Evolutionary conservation across 2,113 vertebrate genomes (phyloP), one percentile per base, ranked within the genome.

Genomic region (Prionailurus bengalensis): DNA sequence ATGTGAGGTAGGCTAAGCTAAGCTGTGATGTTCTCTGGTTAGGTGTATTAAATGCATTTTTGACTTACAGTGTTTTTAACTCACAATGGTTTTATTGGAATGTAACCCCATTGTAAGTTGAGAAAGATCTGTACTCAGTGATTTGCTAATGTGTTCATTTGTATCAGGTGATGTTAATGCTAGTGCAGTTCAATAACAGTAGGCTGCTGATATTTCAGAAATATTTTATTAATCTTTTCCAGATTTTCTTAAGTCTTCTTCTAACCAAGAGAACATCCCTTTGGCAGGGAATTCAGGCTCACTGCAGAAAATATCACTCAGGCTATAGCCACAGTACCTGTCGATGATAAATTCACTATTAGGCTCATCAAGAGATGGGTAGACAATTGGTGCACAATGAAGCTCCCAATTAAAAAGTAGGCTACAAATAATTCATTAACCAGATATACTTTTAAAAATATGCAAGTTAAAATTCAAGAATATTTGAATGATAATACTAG

Each of bases 401-500:
- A 95, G n/a, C 65, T 93, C 76, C 29, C 39, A 81, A 89, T 33
- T 86, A 94, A 96, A 85, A 85, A 82, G 78, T 73, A 76, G 29
- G 55, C 29, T 79, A 95, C 98, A 96, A 94, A 98, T 98, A 97
- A 98, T 97, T 97, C 93, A 98, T 96, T 91, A 84, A 36, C 71
- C 76, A 97, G 73, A 76, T 95, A 93, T 71, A 94, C 81, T 96
- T 97, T 74, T 93, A 97, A 97, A 95, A 93, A 95, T 93, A 97
- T 97, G 80, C 53, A 96, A 82, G 90, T 97, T 97, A 91, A 97
- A 97, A 98, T 97, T 97, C 96, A 96, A 85, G 96, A 95, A 96
- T 96, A 97, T 98, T 97, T 95, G 94, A 97, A 98, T 97, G 94
- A 96, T 92, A 98, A 98, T 95, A 48, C 94, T 48, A 86, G 66